Base-by-base conservation (phyloP, 2,888 invertebrate species). In the Phorcus lineatus region DNA sequence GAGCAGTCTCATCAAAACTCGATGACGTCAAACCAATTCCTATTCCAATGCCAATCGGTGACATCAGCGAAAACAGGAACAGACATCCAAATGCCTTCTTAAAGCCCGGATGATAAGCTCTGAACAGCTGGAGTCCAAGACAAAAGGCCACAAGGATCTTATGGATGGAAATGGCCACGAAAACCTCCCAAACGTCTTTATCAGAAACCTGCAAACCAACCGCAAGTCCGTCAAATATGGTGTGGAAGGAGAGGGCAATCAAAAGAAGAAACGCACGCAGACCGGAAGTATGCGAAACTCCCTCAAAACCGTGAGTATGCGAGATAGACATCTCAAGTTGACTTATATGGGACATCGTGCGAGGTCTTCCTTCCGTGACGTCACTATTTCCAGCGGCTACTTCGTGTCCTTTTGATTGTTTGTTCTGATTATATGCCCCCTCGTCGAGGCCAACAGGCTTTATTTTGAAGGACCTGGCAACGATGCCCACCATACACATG, bases 201-300 rank as follows among this genome's bases (percentile, higher is more conserved):
- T 82, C 81, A 47, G 90, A 89, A 11, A 86, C 79, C 83, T 94
- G 94, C 17, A 95, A 91, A 0, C 95, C 95, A 77, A 95, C 90
- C 6, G 94, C 94, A 74, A 95, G 88, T 1, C 95, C 95, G 88
- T 95, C 95, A 86, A 95, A 95, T 13, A 94, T 88, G 16, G 94
- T 94, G 88, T 95, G 95, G 4, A 95, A 88, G 1, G 94, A 94
- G 0, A 95, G 89, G 17, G 95, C 94, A 22, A 93, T 83, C 2
- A 95, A 90, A n/a, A 95, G 91, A 54, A 95, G 85, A 24, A 94
- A 80, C 0, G 94, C 93, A 9, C 94, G 89, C 4, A 87, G 70
- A 17, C 77, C 75, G 17, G 70, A 31, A 31, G 78, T 62, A 13
- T 36, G 24, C 6, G 36, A 36, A n/a, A 54, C 9, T 1, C 19